A percentile compares a stretch with the other conserved stretches of the same genome.
These are phyloP conservation scores for Sinodicranocentrus sp. DNA, from an alignment of 2,888 invertebrate genomes.

Conservation along the genomic window DNA sequence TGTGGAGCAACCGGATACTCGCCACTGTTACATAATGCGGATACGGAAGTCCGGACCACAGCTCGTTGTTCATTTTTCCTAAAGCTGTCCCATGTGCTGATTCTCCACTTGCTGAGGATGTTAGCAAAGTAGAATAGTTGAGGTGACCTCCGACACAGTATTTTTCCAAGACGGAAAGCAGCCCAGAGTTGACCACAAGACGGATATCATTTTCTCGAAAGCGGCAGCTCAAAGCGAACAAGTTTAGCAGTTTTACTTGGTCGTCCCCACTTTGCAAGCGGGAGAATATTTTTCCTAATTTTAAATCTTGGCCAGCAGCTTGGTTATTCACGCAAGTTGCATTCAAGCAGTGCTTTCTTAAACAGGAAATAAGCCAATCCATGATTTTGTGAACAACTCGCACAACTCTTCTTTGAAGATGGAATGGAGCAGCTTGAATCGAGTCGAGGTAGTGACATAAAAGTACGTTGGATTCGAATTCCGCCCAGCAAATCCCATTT, in stretches of 20 bases:
- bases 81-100: neutral
- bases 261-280: slow-evolving; percentile 54
- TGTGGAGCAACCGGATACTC: slow-evolving; percentile 81
- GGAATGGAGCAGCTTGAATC: slow-evolving; percentile 80
- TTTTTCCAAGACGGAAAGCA: slow-evolving; percentile 80
- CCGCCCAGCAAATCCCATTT: slow-evolving; percentile 69
- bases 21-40: slow-evolving; percentile 79
- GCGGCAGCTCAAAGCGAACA: slow-evolving; percentile 81
- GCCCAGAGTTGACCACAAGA: slow-evolving; percentile 81
- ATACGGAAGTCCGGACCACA: slow-evolving; percentile 70
- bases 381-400: slow-evolving; percentile 79
- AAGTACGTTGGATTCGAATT: slow-evolving; percentile 79
- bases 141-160: slow-evolving; percentile 76
- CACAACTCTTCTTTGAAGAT: slow-evolving; percentile 81
- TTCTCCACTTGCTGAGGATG: slow-evolving; percentile 60
- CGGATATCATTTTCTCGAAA: slow-evolving; percentile 82
- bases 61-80: slow-evolving; percentile 63
- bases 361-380: slow-evolving; percentile 73
- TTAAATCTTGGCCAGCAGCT: neutral
- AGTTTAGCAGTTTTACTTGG: slow-evolving; percentile 76
- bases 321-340: neutral
- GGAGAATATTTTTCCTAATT: neutral
- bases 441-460: slow-evolving; percentile 82
- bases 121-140: neutral
- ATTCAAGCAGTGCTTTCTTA: slow-evolving; percentile 68